Base-by-base conservation (phyloP, 2,888 invertebrate species). In the Synanthedon tipuliformis region DNA sequence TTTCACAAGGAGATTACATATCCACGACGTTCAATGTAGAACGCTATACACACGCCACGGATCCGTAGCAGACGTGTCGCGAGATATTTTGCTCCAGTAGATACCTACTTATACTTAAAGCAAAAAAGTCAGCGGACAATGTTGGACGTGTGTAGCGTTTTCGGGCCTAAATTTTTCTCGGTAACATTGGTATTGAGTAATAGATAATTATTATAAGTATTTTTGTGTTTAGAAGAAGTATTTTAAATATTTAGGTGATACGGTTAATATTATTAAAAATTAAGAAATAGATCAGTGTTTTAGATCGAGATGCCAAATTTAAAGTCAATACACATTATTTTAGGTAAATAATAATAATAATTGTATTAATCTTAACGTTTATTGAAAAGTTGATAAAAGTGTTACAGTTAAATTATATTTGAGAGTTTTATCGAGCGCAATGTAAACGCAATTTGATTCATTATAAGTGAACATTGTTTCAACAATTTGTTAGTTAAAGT, bases 271-370 rank as follows among this genome's bases (percentile, higher is more conserved):
- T 79, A 83, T 79, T 70, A 77, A 74, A n/a, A 70, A 69, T 62
- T 62, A 64, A 74, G 75, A 71, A 79, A 78, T 83, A 83, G 84
- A 81, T 86, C 85, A 80, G 83, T 86, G 86, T 87, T 84, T 23
- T 87, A 87, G 86, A 77, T 82, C 77, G 84, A 87, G 86, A 84
- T 90, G 90, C 90, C 90, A 90, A 90, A 90, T 89, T 85, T 83
- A 88, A 90, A 90, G 90, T 90, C 90, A 90, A 90, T 90, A 90
- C 90, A 82, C 81, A 81, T 88, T 89, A 88, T 83, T 85, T 87
- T 87, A 89, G 88, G 89, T 88, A 88, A 88, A 89, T 75, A 71
- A 72, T 86, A 88, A 89, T 75, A 71, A 72, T 86, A 85, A 85
- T 79, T 83, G 82, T 84, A 74, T 73, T 83, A 84, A 84, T 81